These are phyloP conservation scores for Stegodyphus dumicola DNA, from an alignment of 1,140 invertebrate species.

Conservation along the genomic window DNA sequence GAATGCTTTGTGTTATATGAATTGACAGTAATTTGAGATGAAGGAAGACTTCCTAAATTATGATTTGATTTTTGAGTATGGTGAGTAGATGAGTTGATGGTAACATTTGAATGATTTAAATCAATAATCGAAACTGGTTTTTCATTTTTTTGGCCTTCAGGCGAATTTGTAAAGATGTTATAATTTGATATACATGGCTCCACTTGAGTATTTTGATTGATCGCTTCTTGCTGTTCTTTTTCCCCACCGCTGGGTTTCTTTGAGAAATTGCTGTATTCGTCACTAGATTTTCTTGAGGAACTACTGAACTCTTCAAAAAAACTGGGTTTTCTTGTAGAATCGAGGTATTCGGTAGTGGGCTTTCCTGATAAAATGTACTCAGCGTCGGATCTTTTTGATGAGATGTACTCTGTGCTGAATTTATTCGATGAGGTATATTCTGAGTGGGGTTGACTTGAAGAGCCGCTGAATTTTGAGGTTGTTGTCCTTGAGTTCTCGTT, in stretches of 20 bases:
- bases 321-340: too few species aligned
- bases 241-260: too few species aligned
- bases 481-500: not conserved
- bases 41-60: not conserved
- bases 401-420: not conserved
- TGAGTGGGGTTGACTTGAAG: too few species aligned
- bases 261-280: too few species aligned
- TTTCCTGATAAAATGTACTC: too few species aligned
- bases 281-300: too few species aligned
- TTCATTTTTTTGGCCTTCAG: not conserved
- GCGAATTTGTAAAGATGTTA: not conserved
- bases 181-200: not conserved
- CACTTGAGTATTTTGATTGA: not conserved
- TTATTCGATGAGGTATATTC: not conserved
- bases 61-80: not conserved
- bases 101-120: not conserved
- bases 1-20: too few species aligned
- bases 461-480: not conserved
- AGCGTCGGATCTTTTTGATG: too few species aligned
- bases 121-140: not conserved
- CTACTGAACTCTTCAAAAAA: too few species aligned
- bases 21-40: too few species aligned
- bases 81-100: not conserved
- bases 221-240: too few species aligned
- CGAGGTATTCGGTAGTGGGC: too few species aligned